These are phyloP conservation scores for Ctenicera cuprea DNA, from an alignment of 2,888 invertebrate genomes.

Conservation along the genomic window DNA sequence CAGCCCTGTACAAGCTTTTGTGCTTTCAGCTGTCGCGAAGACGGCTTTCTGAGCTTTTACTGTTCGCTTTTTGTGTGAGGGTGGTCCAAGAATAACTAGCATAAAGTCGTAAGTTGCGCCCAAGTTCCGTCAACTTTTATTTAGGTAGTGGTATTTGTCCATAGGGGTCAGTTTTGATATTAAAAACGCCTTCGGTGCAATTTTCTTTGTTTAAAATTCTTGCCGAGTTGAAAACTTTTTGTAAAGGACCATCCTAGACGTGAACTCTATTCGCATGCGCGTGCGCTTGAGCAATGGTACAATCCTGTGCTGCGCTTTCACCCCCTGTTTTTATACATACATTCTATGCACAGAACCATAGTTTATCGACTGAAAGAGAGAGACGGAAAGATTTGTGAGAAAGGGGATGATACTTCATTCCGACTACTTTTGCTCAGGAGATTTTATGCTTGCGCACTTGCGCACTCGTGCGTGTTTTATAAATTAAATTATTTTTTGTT, in stretches of 20 bases:
- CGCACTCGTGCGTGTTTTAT: conserved; percentile 49
- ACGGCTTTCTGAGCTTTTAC: conserved; percentile 40
- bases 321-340: conserved; percentile 58
- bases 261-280: conserved; percentile 43
- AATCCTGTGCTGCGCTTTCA: conserved; percentile 49
- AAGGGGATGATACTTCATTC: conserved; percentile 58
- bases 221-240: neutral
- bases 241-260: conserved; percentile 28
- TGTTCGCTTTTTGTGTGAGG: conserved; percentile 30
- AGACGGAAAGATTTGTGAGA: conserved; percentile 50
- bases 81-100: conserved; percentile 27
- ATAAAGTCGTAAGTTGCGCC: neutral
- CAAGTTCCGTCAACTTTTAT: neutral
- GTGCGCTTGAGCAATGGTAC: conserved; percentile 47
- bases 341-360: conserved; percentile 58
- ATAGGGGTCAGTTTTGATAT: too few relatives aligned
- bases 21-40: conserved; percentile 29
- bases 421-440: conserved; percentile 52
- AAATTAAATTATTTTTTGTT: conserved; percentile 61
- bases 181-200: neutral
- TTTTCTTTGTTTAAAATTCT: neutral
- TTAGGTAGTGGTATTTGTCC: too few relatives aligned
- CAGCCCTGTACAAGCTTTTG: conserved; percentile 23
- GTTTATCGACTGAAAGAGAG: conserved; percentile 60
- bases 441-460: conserved; percentile 45